Conservation (phyloP, 2,888 invertebrate species). For the Bugulina stolonifera region DNA sequence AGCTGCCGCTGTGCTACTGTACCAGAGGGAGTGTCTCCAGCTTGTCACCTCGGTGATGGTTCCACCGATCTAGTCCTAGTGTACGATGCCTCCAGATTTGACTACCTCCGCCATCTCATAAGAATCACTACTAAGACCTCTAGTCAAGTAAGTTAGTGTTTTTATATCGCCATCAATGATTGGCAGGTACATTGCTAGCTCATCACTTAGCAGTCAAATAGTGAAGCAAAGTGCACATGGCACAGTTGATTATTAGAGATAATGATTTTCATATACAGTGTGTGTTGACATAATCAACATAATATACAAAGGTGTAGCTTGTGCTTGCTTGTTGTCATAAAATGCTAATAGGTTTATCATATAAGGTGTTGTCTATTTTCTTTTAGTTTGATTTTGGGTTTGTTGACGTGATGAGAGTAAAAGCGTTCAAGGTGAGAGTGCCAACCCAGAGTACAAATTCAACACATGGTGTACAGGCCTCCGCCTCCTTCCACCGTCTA, state of each 20-base stretch:
- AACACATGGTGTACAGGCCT: conserved; percentile 28
- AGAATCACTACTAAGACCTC: conserved; percentile 23
- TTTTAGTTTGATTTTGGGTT: conserved; percentile 65
- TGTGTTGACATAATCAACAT: too few species aligned
- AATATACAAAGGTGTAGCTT: too few species aligned
- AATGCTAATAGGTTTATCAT: too few species aligned
- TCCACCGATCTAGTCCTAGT: conserved; percentile 71
- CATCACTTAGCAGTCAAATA: too few species aligned
- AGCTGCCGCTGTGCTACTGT: conserved; percentile 70
- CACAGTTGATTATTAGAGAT: too few species aligned
- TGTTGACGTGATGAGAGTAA: conserved; percentile 68
- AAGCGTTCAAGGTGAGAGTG: conserved; percentile 66
- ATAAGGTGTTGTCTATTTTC: too few species aligned
- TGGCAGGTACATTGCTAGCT: too few species aligned
- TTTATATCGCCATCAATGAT: too few species aligned
- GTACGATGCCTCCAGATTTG: conserved; percentile 65
- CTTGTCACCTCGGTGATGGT: conserved; percentile 74
- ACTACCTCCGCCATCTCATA: conserved; percentile 64
- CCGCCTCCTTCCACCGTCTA: conserved; percentile 31
- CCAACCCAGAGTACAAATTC: conserved; percentile 38
- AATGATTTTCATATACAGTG: too few species aligned
- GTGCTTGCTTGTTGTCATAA: too few species aligned
- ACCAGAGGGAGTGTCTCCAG: conserved; percentile 71
- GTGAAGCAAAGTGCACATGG: too few species aligned
- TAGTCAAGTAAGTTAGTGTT: conserved; percentile 28